phyloP scores from a whole-genome alignment of 1,140 invertebrate species.

The Brachionus rubens region DNA sequence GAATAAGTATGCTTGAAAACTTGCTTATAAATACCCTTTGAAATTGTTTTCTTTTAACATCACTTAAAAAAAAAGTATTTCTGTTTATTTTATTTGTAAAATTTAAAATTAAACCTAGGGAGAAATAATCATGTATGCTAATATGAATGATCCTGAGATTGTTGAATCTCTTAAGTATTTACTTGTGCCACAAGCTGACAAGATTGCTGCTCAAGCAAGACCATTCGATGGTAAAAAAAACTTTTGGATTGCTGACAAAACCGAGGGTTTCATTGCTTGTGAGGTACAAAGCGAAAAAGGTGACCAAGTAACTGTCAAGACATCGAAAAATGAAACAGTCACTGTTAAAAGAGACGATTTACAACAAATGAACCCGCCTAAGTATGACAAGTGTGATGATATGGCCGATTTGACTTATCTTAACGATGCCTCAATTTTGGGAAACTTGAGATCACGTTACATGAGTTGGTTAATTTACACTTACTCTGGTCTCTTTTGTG shows the following conservation, averaged over 20 bases:
- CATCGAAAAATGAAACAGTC: constrained; percentile 56
- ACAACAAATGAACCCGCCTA: constrained; percentile 97
- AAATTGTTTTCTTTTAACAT: too few species aligned
- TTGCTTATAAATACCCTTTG: too few species aligned
- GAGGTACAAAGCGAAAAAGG: constrained; percentile 98
- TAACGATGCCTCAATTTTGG: constrained; percentile 97
- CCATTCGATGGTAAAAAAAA: constrained; percentile 99
- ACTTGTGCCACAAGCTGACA: constrained; percentile 30
- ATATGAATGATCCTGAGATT: constrained; percentile 46
- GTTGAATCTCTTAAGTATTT: constrained; percentile 46
- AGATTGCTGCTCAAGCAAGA: constrained; percentile 70
- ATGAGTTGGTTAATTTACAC: constrained; percentile 96
- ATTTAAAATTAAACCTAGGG: too few species aligned
- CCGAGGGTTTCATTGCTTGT: constrained; percentile 91
- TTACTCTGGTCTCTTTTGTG: constrained; percentile 99
- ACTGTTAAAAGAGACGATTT: constrained; percentile 96
- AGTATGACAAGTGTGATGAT: constrained; percentile 98
- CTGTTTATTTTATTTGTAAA: too few species aligned
- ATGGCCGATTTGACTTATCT: constrained; percentile 99
- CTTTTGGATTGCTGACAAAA: constrained; percentile 96
- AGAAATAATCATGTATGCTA: background rate
- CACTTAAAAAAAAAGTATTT: too few species aligned
- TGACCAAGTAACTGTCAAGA: constrained; percentile 83
- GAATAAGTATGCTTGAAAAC: too few species aligned
- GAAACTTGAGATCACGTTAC: constrained; percentile 98